Conservation (phyloP, 2,888 invertebrate genomes). For the Germaria angustata region DNA sequence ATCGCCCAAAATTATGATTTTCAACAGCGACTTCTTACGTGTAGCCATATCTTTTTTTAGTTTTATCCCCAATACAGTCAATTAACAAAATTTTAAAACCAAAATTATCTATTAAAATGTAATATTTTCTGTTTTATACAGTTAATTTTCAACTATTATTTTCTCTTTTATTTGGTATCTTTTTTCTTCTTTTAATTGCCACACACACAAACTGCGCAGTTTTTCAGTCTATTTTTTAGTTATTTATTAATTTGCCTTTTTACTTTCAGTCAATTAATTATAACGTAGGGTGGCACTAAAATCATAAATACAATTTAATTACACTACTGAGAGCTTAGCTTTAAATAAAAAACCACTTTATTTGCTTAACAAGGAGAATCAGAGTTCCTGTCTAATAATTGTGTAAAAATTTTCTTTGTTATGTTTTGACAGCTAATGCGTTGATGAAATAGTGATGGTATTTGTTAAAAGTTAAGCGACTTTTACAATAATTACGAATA, state of each 20-base stretch:
- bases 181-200: conserved; percentile 45
- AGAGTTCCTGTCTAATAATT: conserved; percentile 54
- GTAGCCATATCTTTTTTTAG: conserved; percentile 87
- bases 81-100: conserved; percentile 35
- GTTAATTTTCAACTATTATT: conserved; percentile 43
- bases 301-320: conserved; percentile 41
- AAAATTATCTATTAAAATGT: conserved; percentile 51
- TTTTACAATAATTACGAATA: no score
- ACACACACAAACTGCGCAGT: conserved; percentile 67
- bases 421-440: conserved; percentile 51
- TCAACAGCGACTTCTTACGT: conserved; percentile 96
- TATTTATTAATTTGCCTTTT: neutral
- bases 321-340: conserved; percentile 19
- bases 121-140: conserved; percentile 48
- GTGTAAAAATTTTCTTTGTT: conserved; percentile 61
- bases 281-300: conserved; percentile 4
- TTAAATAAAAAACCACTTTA: conserved; percentile 46
- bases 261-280: conserved; percentile 8
- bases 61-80: conserved; percentile 39
- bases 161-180: conserved; percentile 26
- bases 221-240: conserved; percentile 37
- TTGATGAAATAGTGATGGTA: neutral
- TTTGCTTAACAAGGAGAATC: conserved; percentile 43
- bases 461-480: no score
- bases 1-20: conserved; percentile 98